Evolutionary conservation across 2,888 invertebrate species (phyloP).

Genomic region (Zele albiditarsus): DNA sequence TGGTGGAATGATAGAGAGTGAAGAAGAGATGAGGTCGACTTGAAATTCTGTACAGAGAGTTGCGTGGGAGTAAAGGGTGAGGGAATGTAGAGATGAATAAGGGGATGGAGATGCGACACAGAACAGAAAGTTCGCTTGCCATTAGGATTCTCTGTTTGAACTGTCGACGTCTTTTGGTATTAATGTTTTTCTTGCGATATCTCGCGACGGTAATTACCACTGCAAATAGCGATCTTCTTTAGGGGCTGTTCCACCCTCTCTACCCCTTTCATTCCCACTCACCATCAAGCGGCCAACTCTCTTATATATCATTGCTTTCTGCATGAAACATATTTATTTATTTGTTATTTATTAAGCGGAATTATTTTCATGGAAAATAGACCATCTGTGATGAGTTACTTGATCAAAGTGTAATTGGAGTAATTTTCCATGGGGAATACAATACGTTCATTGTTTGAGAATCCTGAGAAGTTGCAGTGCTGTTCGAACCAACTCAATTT

Average conservation of each 20-base stretch:
- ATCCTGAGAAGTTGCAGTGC: no score
- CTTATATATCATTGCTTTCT: not conserved
- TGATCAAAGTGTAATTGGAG: no score
- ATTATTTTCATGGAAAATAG: not conserved
- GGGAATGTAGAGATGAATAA: slow-evolving; percentile 50
- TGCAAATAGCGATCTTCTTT: slow-evolving; percentile 58
- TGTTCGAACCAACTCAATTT: no score
- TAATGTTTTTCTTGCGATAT: slow-evolving; percentile 70
- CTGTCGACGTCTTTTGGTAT: slow-evolving; percentile 64
- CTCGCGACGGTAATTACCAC: slow-evolving; percentile 64
- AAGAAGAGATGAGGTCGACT: slow-evolving; percentile 19
- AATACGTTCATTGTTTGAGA: no score
- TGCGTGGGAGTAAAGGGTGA: slow-evolving; percentile 4
- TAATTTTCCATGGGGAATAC: no score
- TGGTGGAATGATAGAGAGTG: slow-evolving; percentile 40
- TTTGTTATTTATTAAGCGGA: not conserved
- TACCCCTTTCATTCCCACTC: no score
- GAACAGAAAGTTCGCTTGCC: slow-evolving; percentile 63
- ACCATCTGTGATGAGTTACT: no score
- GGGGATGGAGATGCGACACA: slow-evolving; percentile 41
- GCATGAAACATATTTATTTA: not conserved
- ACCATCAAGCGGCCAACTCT: not conserved
- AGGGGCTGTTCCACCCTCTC: not conserved
- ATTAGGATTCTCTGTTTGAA: slow-evolving; percentile 68
- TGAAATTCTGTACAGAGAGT: not conserved